Evolutionary conservation across 2,797 vertebrate species (phyloP).

Genomic region (Melopsittacus undulatus): DNA sequence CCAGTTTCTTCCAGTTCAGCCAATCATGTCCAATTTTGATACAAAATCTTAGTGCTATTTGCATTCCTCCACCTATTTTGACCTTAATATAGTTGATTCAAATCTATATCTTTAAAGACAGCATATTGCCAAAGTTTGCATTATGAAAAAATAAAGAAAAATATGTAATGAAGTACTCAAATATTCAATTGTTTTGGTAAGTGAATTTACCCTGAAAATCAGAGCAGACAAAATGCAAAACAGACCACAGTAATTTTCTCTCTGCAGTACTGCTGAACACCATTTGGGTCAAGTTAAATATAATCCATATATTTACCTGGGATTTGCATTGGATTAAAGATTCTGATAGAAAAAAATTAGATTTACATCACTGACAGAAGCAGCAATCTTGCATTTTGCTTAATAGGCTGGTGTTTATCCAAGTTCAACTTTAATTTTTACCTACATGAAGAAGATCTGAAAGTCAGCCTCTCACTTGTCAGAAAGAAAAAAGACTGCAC

Average conservation of each 20-base stretch:
- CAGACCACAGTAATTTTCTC: background rate
- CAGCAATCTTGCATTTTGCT: background rate
- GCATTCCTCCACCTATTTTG: background rate
- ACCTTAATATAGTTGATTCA: background rate
- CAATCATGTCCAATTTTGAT: background rate
- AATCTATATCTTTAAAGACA: background rate
- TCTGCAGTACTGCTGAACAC: background rate
- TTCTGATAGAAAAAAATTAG: background rate
- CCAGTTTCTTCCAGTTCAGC: background rate
- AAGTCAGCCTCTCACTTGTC: background rate
- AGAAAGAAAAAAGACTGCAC: background rate
- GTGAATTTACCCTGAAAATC: background rate
- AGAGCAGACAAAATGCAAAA: background rate
- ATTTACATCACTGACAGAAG: background rate
- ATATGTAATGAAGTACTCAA: background rate
- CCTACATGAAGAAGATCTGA: background rate
- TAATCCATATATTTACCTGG: background rate
- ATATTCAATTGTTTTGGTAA: background rate
- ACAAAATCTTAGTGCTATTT: background rate
- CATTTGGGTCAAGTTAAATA: background rate
- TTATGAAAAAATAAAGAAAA: background rate
- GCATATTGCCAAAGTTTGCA: background rate
- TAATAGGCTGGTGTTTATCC: background rate
- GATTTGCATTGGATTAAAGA: background rate
- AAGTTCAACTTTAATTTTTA: background rate